Conservation (phyloP, 2,113 vertebrate species). For the Suncus etruscus region DNA sequence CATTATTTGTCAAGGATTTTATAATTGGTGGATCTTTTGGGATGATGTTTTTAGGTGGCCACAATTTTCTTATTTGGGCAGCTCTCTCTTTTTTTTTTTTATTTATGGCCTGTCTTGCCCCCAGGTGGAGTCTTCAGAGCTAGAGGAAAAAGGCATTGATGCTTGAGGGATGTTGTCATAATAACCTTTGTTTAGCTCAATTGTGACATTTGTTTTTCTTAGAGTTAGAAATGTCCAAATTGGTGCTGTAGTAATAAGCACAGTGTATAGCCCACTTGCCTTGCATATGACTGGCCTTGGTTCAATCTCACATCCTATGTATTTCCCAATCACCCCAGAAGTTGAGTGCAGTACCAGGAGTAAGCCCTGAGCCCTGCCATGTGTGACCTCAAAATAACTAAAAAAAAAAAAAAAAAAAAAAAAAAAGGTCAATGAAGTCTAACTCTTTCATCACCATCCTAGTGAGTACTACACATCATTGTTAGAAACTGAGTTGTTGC, state of each 20-base stretch:
- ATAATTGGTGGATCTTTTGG: not conserved
- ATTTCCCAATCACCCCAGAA: too few relatives aligned
- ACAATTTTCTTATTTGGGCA: not conserved
- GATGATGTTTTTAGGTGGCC: too few relatives aligned
- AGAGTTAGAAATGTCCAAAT: constrained; percentile 64
- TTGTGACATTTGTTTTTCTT: constrained; percentile 53
- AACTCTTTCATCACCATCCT: constrained; percentile 46
- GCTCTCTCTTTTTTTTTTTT: not conserved
- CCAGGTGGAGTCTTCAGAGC: not conserved
- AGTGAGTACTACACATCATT: constrained; percentile 32
- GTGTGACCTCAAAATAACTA: too few relatives aligned
- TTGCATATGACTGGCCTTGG: too few relatives aligned
- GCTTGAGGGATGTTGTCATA: not conserved
- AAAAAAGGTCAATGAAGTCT: not conserved
- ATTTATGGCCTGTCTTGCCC: too few relatives aligned
- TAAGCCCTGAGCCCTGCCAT: too few relatives aligned
- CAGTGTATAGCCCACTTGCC: too few relatives aligned
- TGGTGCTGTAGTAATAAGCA: too few relatives aligned
- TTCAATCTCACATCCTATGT: too few relatives aligned
- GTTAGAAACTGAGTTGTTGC: not conserved
- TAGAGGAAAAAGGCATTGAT: not conserved
- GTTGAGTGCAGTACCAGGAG: too few relatives aligned
- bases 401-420: too few relatives aligned
- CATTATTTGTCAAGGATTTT: not conserved
- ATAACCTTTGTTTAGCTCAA: not conserved